Evolutionary conservation across 2,797 vertebrate species (phyloP).

Genomic region (Protosalanx chinensis): DNA sequence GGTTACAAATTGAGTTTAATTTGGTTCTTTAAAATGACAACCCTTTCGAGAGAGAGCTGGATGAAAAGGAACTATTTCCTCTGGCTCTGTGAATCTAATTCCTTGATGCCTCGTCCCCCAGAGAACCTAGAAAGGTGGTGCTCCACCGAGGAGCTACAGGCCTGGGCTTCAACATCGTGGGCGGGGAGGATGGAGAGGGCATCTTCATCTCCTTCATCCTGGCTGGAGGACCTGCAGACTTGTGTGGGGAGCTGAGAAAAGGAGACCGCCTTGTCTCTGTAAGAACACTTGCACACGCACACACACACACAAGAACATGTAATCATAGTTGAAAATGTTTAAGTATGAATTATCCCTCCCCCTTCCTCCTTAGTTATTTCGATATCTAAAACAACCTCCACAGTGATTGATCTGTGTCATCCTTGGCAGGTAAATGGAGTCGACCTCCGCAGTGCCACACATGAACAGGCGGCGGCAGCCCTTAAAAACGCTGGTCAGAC

Average conservation of each 20-base stretch:
- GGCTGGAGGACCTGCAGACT: conserved; percentile 93
- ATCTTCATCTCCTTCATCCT: conserved; percentile 99
- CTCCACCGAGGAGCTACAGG: conserved; percentile 92
- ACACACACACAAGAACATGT: neutral
- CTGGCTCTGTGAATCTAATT: neutral
- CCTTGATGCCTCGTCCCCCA: conserved; percentile 41
- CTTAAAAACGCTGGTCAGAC: conserved; percentile 95
- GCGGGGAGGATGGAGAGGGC: conserved; percentile 95
- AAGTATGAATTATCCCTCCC: too few relatives aligned
- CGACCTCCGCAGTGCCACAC: conserved; percentile 89
- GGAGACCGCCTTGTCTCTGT: conserved; percentile 95
- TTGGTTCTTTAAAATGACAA: too few relatives aligned
- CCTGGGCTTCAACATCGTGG: conserved; percentile 97
- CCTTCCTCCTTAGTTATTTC: too few relatives aligned
- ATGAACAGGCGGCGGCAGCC: conserved; percentile 92
- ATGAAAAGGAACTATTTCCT: too few relatives aligned
- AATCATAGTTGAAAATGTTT: neutral
- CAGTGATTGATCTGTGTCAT: neutral
- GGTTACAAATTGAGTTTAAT: too few relatives aligned
- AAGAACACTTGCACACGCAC: conserved; percentile 39
- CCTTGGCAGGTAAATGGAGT: conserved; percentile 87
- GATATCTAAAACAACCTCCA: neutral
- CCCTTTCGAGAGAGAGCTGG: too few relatives aligned
- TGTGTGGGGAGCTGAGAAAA: conserved; percentile 93
- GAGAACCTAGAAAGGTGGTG: conserved; percentile 91